These are phyloP conservation scores for Epinotia ramella DNA, from an alignment of 2,888 invertebrate genomes.

Conservation along the genomic window DNA sequence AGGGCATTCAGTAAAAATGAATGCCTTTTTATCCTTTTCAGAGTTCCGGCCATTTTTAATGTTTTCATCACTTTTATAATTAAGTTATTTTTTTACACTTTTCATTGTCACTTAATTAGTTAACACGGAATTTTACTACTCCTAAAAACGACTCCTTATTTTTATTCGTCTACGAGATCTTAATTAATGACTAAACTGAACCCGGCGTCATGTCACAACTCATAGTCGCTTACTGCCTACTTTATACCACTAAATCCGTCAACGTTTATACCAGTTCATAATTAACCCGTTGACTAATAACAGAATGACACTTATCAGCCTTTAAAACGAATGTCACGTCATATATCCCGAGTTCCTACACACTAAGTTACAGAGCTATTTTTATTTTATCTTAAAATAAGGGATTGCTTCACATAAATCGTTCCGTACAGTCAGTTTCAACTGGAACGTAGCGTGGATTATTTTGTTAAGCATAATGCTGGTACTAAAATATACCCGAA, in stretches of 20 bases:
- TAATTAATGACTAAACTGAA: constrained; percentile 56
- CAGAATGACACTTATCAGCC: constrained; percentile 69
- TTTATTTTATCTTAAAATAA: constrained; percentile 67
- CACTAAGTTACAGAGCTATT: constrained; percentile 64
- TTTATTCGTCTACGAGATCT: constrained; percentile 49
- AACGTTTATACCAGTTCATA: constrained; percentile 70
- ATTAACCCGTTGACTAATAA: constrained; percentile 81
- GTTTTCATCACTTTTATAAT: constrained; percentile 48
- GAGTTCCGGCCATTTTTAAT: constrained; percentile 71
- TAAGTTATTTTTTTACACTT: constrained; percentile 71
- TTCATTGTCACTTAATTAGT: constrained; percentile 69
- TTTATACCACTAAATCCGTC: constrained; percentile 73
- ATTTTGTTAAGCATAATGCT: constrained; percentile 67
- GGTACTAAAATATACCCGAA: constrained; percentile 67
- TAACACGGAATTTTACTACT: constrained; percentile 58
- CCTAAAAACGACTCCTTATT: constrained; percentile 49
- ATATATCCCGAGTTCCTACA: constrained; percentile 68
- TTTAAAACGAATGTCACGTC: constrained; percentile 71
- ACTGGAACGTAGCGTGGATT: constrained; percentile 63
- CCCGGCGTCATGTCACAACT: constrained; percentile 68
- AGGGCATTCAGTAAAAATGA: constrained; percentile 76
- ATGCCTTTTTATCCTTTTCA: constrained; percentile 74
- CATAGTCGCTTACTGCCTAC: constrained; percentile 62
- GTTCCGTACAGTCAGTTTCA: constrained; percentile 57
- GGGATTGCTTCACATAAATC: constrained; percentile 64